Evolutionary conservation across 2,888 invertebrate species (phyloP), one percentile per base, ranked within the genome.

Genomic region (Cataglyphis albicans): DNA sequence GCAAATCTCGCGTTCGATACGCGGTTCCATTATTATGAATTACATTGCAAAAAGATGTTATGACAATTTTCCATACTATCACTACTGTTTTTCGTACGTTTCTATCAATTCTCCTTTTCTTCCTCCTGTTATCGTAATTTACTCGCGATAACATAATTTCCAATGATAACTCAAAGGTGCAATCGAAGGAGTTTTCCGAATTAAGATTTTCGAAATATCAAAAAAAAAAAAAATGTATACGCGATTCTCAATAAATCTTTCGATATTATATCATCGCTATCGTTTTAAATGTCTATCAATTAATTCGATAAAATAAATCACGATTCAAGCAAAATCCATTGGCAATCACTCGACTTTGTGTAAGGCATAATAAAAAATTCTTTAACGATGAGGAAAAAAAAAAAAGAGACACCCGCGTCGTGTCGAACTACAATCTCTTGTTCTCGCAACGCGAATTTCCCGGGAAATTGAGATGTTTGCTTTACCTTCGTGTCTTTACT

Each of bases 1-100:
- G 85, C 85, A 87, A 90, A 89, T 88, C 86, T 84, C 82, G 61
- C 83, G 64, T 84, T 84, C 57, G 74, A 65, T 73, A 86, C 80
- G 64, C 76, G 83, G 82, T 84, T 81, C 80, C 84, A 90, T 88
- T 89, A 88, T 87, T 88, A 87, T 86, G 89, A 90, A 91, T 92
- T 90, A 89, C 76, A 70, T 68, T 74, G 65, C 84, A 48, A 52
- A 73, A 44, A 68, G 44, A 48, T 41, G 29, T 29, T 52, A 67
- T 55, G n/a, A 55, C n/a, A 52, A 64, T 18, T 55, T 18, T 55
- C n/a, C 65, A 12, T 48, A 21, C 29, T 38, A 72, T 55, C 55
- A 15, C 21, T 29, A 29, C 29, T 29, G 21, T 21, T 55, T 61
- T 44, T 38, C 21, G 18, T 15, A 12, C 44, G 18, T 61, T 41